Conservation (phyloP, 2,797 vertebrate species). For the Caiman crocodilus region DNA sequence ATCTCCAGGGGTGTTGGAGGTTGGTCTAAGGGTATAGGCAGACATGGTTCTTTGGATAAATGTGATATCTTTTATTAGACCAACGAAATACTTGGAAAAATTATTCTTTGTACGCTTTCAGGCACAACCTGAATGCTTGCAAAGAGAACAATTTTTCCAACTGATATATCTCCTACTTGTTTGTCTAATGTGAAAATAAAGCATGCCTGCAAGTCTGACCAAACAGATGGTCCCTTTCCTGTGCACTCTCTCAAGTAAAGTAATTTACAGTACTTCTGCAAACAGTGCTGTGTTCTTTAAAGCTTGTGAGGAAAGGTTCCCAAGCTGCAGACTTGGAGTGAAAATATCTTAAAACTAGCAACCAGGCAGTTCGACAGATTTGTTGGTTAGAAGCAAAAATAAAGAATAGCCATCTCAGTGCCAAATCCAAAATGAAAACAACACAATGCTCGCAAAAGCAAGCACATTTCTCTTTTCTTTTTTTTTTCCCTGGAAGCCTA, state of each 20-base stretch:
- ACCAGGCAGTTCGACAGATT: background rate
- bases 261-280: background rate
- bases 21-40: too few species aligned
- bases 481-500: conserved; percentile 5
- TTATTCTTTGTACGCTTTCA: too few species aligned
- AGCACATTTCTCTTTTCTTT: background rate
- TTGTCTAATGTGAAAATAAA: background rate
- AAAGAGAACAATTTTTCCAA: too few species aligned
- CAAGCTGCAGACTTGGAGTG: rapidly evolving
- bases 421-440: background rate
- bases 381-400: background rate
- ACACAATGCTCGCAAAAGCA: background rate
- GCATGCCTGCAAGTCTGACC: background rate
- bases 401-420: background rate
- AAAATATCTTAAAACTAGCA: background rate
- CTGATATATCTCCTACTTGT: background rate
- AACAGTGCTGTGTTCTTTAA: background rate
- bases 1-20: background rate
- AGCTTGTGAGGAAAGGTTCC: background rate
- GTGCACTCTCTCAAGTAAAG: background rate
- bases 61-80: too few species aligned
- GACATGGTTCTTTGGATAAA: too few species aligned
- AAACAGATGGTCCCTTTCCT: background rate
- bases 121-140: too few species aligned
- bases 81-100: too few species aligned